Evolutionary conservation across 92 coral and sea anemone genomes (phyloP).

Genomic region (Desmophyllum pertusum): DNA sequence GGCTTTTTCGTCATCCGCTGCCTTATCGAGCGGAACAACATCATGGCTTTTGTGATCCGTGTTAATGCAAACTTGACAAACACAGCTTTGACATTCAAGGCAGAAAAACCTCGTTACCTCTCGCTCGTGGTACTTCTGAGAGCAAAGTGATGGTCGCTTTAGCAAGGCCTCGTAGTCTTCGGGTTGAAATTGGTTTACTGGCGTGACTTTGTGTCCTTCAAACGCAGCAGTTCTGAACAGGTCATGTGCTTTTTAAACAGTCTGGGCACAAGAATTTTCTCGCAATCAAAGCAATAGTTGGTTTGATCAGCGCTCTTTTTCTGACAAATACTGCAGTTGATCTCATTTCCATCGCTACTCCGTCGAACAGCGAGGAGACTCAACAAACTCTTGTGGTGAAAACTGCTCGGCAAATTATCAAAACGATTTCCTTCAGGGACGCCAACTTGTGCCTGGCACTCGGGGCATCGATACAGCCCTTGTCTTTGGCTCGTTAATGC

Average conservation of each 20-base stretch:
- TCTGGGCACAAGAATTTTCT: conserved; percentile 24
- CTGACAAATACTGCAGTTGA: neutral
- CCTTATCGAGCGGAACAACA: conserved; percentile 1
- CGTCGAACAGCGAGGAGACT: conserved; percentile 16
- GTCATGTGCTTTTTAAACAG: conserved; percentile 31
- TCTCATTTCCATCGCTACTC: conserved; percentile 1
- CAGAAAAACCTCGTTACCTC: conserved; percentile 9
- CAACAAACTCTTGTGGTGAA: conserved; percentile 6
- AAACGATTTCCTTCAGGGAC: conserved; percentile 9
- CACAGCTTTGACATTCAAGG: neutral
- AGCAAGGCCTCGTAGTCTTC: conserved; percentile 28
- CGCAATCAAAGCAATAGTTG: conserved; percentile 38
- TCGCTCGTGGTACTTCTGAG: conserved; percentile 7
- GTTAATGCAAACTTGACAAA: neutral
- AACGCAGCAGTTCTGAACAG: conserved; percentile 13
- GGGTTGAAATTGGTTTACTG: neutral
- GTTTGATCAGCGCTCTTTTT: conserved; percentile 7
- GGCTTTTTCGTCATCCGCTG: conserved; percentile 20
- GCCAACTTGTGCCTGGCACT: neutral
- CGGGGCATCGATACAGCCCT: conserved; percentile 10
- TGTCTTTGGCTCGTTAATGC: conserved; percentile 4
- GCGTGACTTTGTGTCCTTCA: conserved; percentile 17
- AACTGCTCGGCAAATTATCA: conserved; percentile 6
- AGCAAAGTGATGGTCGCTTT: conserved; percentile 6
- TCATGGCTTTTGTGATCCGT: conserved; percentile 13